These are phyloP conservation scores for Sclerurus mexicanus DNA, from an alignment of 2,113 vertebrate genomes.

Conservation along the genomic window DNA sequence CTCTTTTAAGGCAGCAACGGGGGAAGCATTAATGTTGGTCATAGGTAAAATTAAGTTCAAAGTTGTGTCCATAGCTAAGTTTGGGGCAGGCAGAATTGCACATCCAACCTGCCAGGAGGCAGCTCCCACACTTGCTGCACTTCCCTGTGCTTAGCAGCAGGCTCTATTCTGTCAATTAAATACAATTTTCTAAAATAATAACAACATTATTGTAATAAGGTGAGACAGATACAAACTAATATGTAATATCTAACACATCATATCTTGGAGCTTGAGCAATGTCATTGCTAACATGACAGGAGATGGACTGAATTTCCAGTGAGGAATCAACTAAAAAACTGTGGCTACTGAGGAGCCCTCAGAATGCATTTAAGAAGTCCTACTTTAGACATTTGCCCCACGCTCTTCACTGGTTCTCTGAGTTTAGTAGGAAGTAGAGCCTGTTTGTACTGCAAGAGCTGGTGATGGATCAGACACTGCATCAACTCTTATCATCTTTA, in stretches of 20 bases:
- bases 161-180: neutral
- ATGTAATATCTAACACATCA: fast-evolving
- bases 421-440: neutral
- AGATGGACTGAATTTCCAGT: neutral
- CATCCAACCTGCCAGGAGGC: neutral
- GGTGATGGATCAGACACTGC: neutral
- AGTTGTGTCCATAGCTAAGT: neutral
- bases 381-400: neutral
- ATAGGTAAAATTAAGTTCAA: neutral
- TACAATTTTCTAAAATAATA: neutral
- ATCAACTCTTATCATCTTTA: neutral
- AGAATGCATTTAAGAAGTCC: neutral
- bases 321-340: neutral
- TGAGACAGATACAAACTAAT: neutral
- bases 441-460: neutral
- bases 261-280: neutral
- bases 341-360: neutral
- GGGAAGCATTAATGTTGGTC: neutral
- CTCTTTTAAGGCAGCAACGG: neutral
- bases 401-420: neutral
- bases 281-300: neutral
- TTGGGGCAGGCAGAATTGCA: neutral
- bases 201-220: neutral
- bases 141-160: neutral
- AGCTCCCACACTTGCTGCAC: neutral